phyloP scores from a whole-genome alignment of 92 coral and sea anemone species.

The Actinernus sp. region DNA sequence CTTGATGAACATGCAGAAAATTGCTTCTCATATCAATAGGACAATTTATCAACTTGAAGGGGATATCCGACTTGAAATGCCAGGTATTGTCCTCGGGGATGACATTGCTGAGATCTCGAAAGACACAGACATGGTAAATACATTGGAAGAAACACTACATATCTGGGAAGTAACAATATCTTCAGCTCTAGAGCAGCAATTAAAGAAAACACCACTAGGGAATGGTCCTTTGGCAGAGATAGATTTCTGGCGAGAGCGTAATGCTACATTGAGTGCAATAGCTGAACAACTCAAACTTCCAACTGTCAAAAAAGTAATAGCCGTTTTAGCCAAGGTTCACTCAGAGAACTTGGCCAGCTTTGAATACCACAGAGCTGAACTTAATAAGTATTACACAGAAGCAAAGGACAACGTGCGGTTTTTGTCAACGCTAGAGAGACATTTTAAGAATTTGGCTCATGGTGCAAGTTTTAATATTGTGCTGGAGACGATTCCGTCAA shows the following conservation, averaged over 20 bases:
- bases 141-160: constrained; percentile 91
- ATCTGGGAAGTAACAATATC: constrained; percentile 97
- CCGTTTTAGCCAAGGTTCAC: constrained; percentile 73
- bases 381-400: constrained; percentile 93
- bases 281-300: constrained; percentile 97
- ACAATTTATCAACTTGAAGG: constrained; percentile 98
- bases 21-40: constrained; percentile 92
- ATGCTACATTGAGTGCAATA: constrained; percentile 96
- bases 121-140: constrained; percentile 66
- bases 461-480: constrained; percentile 98
- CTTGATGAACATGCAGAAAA: constrained; percentile 97
- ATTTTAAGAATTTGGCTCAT: constrained; percentile 96
- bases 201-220: constrained; percentile 95
- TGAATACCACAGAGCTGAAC: constrained; percentile 96
- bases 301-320: constrained; percentile 90
- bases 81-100: constrained; percentile 86
- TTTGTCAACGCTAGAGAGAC: constrained; percentile 94
- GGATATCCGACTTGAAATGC: constrained; percentile 94
- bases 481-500: constrained; percentile 97
- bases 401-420: constrained; percentile 98
- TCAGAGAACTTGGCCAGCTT: constrained; percentile 92
- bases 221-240: constrained; percentile 98
- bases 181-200: constrained; percentile 88
- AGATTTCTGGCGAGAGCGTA: constrained; percentile 99
- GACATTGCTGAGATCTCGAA: constrained; percentile 90